A percentile compares a stretch with the other conserved stretches of the same genome.
Evolutionary conservation across 2,113 vertebrate species (phyloP).

Genomic region (rat (Rattus norvegicus)): DNA sequence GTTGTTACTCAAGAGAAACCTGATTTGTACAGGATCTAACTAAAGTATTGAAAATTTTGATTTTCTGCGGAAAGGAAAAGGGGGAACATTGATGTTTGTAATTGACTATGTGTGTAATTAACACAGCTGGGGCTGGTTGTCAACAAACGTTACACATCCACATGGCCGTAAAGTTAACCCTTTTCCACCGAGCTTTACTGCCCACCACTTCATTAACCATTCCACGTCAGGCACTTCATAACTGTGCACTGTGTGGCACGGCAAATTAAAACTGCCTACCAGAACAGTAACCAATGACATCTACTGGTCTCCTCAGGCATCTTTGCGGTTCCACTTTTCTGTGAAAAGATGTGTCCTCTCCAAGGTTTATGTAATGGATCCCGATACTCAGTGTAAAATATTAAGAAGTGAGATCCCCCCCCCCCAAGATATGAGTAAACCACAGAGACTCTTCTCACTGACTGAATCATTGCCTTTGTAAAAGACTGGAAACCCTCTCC

Average conservation of each 20-base stretch:
- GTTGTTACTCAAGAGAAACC: conserved; percentile 22
- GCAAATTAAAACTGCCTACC: neutral
- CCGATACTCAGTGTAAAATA: too few species aligned
- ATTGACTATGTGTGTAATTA: neutral
- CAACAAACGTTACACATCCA: too few species aligned
- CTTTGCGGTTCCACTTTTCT: neutral
- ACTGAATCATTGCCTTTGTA: neutral
- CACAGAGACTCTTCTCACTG: neutral
- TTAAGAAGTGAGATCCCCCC: neutral
- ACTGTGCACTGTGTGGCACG: neutral
- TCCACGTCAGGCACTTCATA: neutral
- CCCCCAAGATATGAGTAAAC: neutral
- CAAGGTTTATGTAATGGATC: neutral
- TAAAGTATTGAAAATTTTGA: neutral
- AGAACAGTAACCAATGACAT: neutral
- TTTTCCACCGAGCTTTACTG: neutral
- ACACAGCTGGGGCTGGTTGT: neutral
- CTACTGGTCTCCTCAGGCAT: fast-evolving
- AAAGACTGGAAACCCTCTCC: too few species aligned
- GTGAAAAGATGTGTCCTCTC: neutral
- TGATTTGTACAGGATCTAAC: neutral
- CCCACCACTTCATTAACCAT: fast-evolving
- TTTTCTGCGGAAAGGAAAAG: neutral
- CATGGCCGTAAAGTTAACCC: neutral
- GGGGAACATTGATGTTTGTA: neutral